A percentile compares a stretch with the other conserved stretches of the same genome.
phyloP scores from a whole-genome alignment of 2,113 vertebrate species.

The Sporophila hypoxantha region DNA sequence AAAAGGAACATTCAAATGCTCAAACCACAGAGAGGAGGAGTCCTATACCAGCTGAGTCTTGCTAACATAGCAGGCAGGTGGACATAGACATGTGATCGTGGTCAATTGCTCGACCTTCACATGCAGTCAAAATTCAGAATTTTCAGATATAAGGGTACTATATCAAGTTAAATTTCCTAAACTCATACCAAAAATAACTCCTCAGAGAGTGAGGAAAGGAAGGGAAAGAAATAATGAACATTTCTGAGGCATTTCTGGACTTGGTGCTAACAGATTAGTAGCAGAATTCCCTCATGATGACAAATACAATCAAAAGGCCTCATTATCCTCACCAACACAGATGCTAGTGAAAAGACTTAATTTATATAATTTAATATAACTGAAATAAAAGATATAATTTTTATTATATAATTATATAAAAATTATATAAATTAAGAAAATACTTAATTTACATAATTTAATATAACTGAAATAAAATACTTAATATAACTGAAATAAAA shows the following conservation, averaged over 20 bases:
- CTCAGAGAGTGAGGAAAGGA: not conserved
- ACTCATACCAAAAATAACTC: not conserved
- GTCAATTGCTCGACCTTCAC: not conserved
- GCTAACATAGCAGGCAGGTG: not conserved
- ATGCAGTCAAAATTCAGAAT: not conserved
- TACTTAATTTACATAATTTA: too few relatives aligned
- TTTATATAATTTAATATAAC: not conserved
- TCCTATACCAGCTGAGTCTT: not conserved
- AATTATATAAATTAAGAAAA: too few relatives aligned
- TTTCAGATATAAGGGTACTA: not conserved
- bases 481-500: not conserved
- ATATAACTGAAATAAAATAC: too few relatives aligned
- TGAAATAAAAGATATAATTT: not conserved
- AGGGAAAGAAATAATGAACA: not conserved
- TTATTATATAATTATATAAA: too few relatives aligned
- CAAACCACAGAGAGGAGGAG: not conserved
- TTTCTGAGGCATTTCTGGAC: not conserved
- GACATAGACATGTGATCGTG: rapidly evolving
- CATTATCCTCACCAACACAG: not conserved
- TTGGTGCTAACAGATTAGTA: not conserved
- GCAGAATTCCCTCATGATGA: not conserved
- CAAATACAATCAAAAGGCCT: not conserved
- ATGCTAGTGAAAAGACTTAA: not conserved
- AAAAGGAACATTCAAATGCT: not conserved
- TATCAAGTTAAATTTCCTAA: not conserved